These are phyloP conservation scores for Cinclus cinclus DNA, from an alignment of 2,113 vertebrate genomes.

Conservation along the genomic window DNA sequence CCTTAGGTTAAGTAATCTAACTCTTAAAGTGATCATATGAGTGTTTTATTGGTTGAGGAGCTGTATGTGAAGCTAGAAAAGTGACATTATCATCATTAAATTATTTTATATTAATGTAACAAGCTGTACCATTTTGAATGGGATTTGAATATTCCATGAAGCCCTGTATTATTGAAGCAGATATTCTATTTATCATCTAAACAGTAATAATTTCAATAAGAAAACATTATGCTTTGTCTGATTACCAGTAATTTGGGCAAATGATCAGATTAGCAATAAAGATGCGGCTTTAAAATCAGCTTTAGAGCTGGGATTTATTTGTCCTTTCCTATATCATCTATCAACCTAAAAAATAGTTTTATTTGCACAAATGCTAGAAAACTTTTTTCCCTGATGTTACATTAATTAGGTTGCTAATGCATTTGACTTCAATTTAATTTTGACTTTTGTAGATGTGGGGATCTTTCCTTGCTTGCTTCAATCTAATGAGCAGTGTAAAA, in stretches of 20 bases:
- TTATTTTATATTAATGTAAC: slow-evolving; percentile 36
- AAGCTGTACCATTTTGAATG: neutral
- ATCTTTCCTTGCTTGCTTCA: neutral
- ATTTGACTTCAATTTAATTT: neutral
- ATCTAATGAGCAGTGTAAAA: neutral
- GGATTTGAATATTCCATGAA: slow-evolving; percentile 40
- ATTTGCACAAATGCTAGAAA: neutral
- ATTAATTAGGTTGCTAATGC: neutral
- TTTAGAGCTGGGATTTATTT: neutral
- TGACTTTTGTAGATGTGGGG: neutral
- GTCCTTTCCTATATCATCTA: neutral
- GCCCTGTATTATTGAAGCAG: neutral
- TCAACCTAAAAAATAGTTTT: neutral
- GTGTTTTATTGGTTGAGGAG: slow-evolving; percentile 31
- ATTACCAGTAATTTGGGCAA: neutral
- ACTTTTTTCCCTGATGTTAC: neutral
- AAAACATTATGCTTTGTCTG: neutral
- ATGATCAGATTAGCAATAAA: neutral
- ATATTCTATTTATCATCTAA: neutral
- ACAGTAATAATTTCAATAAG: neutral
- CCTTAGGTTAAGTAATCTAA: slow-evolving; percentile 56
- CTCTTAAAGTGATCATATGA: slow-evolving; percentile 31
- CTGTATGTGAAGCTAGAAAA: slow-evolving; percentile 41
- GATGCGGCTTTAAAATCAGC: neutral
- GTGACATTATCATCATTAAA: slow-evolving; percentile 24